A percentile compares a stretch with the other conserved stretches of the same genome.
These are phyloP conservation scores for Manis crassicaudata DNA, from an alignment of 2,797 vertebrate genomes.

Conservation along the genomic window DNA sequence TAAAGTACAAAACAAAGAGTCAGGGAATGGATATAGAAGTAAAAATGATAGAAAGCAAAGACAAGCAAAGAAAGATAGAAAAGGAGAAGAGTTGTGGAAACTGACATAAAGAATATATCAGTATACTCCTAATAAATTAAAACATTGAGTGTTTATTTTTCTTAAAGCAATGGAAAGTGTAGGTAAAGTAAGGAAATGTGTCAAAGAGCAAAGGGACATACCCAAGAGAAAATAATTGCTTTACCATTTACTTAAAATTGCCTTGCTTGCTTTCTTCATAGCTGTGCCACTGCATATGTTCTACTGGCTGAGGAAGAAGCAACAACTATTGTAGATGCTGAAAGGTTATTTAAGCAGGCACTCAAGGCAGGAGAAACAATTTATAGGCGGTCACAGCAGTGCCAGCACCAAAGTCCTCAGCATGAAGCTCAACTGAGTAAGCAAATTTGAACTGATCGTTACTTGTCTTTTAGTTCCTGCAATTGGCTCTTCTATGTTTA, in stretches of 20 bases:
- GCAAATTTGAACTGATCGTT: conserved; percentile 59
- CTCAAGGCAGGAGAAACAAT: conserved; percentile 92
- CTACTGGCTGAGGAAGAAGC: conserved; percentile 98
- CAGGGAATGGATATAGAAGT: conserved; percentile 19
- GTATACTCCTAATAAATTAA: not conserved
- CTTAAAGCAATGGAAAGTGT: not conserved
- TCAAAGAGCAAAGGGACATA: not conserved
- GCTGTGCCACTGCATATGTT: conserved; percentile 96
- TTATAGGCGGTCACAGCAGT: conserved; percentile 89
- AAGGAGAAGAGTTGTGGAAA: not conserved
- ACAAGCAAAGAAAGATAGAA: not conserved
- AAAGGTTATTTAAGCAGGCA: conserved; percentile 97
- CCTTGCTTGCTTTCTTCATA: conserved; percentile 69
- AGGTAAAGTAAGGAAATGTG: not conserved
- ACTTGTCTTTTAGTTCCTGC: not conserved
- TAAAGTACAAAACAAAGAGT: not conserved
- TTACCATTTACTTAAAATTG: conserved; percentile 45
- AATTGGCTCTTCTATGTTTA: conserved; percentile 47
- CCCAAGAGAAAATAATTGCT: not conserved
- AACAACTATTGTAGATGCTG: conserved; percentile 97
- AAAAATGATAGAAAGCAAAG: conserved; percentile 9
- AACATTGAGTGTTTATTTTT: not conserved
- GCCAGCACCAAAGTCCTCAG: conserved; percentile 87
- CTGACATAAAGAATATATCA: not conserved
- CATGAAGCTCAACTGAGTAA: conserved; percentile 90